These are phyloP conservation scores for Otus sunia DNA, from an alignment of 2,113 vertebrate genomes.

Conservation along the genomic window DNA sequence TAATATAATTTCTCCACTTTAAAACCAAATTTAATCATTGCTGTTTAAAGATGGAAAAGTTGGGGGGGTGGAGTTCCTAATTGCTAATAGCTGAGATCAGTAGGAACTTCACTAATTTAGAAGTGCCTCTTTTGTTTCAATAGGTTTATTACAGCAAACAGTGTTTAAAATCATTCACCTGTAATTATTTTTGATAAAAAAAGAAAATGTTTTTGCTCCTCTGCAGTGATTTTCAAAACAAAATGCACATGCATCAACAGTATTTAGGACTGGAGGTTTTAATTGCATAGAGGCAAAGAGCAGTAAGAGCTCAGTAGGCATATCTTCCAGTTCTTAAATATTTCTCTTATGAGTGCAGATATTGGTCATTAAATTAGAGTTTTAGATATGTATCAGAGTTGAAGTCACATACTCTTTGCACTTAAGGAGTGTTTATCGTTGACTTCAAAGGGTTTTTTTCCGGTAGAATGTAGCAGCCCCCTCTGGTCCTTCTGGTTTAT, in stretches of 20 bases:
- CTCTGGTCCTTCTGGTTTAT: neutral
- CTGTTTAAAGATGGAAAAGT: constrained; percentile 54
- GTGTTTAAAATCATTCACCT: constrained; percentile 62
- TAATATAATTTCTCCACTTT: constrained; percentile 67
- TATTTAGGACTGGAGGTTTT: constrained; percentile 4
- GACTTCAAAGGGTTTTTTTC: neutral
- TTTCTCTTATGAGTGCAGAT: neutral
- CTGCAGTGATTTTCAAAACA: constrained; percentile 36
- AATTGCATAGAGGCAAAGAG: neutral
- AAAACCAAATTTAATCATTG: constrained; percentile 65
- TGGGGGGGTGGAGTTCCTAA: constrained; percentile 48
- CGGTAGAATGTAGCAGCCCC: neutral
- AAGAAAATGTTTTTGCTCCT: constrained; percentile 43
- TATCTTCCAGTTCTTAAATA: neutral
- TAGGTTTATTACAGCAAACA: constrained; percentile 52
- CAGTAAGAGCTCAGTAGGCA: neutral
- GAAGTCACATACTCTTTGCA: neutral
- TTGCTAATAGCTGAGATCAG: constrained; percentile 65
- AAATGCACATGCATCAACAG: constrained; percentile 15
- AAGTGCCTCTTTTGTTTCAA: constrained; percentile 70
- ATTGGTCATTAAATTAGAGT: neutral
- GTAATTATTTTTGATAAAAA: constrained; percentile 59
- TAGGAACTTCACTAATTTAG: constrained; percentile 66
- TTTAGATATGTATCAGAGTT: neutral
- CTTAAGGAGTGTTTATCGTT: neutral